These are phyloP conservation scores for Neocrepidodera transversa DNA, from an alignment of 2,888 invertebrate species.

Conservation along the genomic window DNA sequence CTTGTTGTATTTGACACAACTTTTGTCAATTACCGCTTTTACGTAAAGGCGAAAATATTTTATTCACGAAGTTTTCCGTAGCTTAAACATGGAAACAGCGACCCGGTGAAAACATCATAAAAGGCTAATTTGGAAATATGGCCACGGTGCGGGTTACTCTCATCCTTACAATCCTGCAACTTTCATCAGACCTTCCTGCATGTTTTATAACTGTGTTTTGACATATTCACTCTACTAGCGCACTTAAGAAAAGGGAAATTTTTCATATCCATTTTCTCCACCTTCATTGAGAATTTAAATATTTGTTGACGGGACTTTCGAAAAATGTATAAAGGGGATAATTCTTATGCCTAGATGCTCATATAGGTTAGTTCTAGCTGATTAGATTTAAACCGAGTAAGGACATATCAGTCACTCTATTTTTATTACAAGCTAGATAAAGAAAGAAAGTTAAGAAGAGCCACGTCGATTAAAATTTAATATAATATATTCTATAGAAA, in stretches of 20 bases:
- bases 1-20: background rate
- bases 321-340: too few species aligned
- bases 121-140: conserved; percentile 11
- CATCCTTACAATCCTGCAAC: conserved; percentile 4
- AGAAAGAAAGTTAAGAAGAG: too few species aligned
- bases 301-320: too few species aligned
- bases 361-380: too few species aligned
- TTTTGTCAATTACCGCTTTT: conserved; percentile 6
- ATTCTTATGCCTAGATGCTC: too few species aligned
- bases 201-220: conserved; percentile 5
- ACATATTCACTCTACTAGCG: conserved; percentile 5
- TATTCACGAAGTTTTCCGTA: conserved; percentile 9
- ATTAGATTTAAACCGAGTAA: too few species aligned
- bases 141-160: conserved; percentile 3
- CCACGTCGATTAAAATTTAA: too few species aligned
- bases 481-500: too few species aligned
- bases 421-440: too few species aligned
- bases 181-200: conserved; percentile 5
- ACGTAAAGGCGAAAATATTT: conserved; percentile 7
- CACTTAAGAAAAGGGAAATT: background rate
- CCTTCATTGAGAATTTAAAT: too few species aligned
- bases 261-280: background rate
- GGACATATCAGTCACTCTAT: too few species aligned
- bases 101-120: background rate
- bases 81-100: background rate